Evolutionary conservation across 1,140 invertebrate genomes (phyloP), one percentile per base, ranked within the genome.

Genomic region (Heliconius hermathena): DNA sequence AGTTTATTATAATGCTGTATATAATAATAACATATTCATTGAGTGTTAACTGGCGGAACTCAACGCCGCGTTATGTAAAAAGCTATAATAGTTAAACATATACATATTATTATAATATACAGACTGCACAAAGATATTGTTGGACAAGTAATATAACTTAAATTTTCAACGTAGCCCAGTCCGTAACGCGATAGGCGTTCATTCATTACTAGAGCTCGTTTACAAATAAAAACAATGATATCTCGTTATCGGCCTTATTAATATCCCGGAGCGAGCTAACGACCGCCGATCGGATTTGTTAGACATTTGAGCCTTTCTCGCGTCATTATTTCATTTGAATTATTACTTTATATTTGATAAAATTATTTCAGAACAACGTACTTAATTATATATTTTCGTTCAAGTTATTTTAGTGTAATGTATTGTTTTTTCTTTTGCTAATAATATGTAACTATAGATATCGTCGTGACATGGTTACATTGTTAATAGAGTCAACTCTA

Each of bases 171-270:
- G 26, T 29, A 66, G 73, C 52, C 73, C 22, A 70, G 26, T 73
- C 41, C 18, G 81, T 74, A 82, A 82, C 75, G 4, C 46, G 81
- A 82, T 79, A 82, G 71, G 74, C 71, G 52, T 74, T 82, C 78
- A 76, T 78, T 82, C 77, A 82, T 82, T 82, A 82, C 75, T 73
- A 76, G 60, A 79, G 74, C 81, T 82, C 81, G 81, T 76, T 77
- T 77, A 72, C 74, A 82, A 78, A 79, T 73, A 82, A 82, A 81
- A 82, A 74, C 77, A 79, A 85, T 77, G 76, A 77, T 89, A 87
- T 85, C 88, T 91, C 84, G 88, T 90, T 90, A 88, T 83, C 79
- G 80, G 79, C 82, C 79, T 88, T 88, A 89, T 90, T 87, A 91
- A 89, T 88, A 86, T 83, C 73, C 73, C 82, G 73, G 83, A 82